Percentiles rank a stretch among this genome's conserved stretches.
These are phyloP conservation scores for Fragum whitleyi DNA, from an alignment of 2,888 invertebrate genomes.

Conservation along the genomic window DNA sequence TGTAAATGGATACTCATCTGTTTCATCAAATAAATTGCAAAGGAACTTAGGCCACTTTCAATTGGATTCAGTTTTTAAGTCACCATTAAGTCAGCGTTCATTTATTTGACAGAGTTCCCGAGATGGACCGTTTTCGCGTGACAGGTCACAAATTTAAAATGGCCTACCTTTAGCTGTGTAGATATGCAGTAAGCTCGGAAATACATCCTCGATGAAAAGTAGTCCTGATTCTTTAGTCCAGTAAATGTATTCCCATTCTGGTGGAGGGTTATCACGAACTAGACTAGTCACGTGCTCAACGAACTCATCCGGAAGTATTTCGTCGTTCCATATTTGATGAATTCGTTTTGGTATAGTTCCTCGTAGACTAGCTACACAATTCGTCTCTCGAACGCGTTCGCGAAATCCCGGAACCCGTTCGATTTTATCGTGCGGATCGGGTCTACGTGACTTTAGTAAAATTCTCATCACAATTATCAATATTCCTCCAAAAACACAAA, in stretches of 20 bases:
- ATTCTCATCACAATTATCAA: constrained; percentile 1
- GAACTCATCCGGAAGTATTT: constrained; percentile 18
- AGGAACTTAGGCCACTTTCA: too few species aligned
- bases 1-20: too few species aligned
- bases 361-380: not conserved
- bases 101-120: too few species aligned
- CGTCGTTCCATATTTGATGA: constrained; percentile 20
- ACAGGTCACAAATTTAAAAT: too few species aligned
- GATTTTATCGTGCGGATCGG: not conserved
- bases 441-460: not conserved
- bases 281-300: constrained; percentile 13
- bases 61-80: too few species aligned
- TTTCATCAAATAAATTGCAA: too few species aligned
- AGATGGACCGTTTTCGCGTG: too few species aligned
- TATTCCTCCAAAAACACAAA: not conserved
- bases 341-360: constrained; percentile 7
- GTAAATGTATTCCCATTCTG: constrained; percentile 15
- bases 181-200: constrained; percentile 11
- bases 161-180: constrained; percentile 8
- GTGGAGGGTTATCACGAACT: constrained; percentile 11
- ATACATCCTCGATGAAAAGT: constrained; percentile 15
- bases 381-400: not conserved
- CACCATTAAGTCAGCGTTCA: too few species aligned
- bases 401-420: constrained; percentile 8
- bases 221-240: constrained; percentile 22